A percentile compares a stretch with the other conserved stretches of the same genome.
These are phyloP conservation scores for Macaca mulatta DNA, from an alignment of 2,113 vertebrate species.

Conservation along the genomic window DNA sequence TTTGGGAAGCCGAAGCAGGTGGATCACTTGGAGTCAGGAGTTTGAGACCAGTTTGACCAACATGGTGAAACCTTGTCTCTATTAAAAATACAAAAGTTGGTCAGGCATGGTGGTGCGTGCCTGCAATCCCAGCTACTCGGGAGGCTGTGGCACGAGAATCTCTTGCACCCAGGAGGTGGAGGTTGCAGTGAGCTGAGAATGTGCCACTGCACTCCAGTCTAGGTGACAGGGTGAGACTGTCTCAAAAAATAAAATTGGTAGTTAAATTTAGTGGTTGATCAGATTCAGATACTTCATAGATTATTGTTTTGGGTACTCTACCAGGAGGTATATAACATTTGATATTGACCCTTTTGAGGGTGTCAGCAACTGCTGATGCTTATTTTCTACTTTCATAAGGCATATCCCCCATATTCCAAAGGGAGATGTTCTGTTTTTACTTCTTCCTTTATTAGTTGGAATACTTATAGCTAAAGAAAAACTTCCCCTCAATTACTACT, in stretches of 20 bases:
- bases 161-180: no score
- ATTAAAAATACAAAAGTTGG: no score
- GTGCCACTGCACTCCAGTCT: no score
- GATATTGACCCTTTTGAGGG: neutral
- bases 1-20: no score
- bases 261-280: slow-evolving; percentile 17
- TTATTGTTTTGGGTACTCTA: neutral
- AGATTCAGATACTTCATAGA: neutral
- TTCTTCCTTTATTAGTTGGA: slow-evolving; percentile 6
- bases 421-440: neutral
- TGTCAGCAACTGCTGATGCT: neutral
- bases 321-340: neutral
- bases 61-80: no score
- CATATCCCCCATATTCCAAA: neutral
- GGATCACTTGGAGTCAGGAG: no score
- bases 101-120: no score
- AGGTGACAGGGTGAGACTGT: no score
- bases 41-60: no score
- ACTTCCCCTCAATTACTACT: neutral
- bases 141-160: no score
- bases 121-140: no score
- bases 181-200: no score
- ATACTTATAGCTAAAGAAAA: neutral
- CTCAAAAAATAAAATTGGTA: neutral
- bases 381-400: neutral